phyloP scores from a whole-genome alignment of 2,888 invertebrate species.

The Xylota sylvarum region DNA sequence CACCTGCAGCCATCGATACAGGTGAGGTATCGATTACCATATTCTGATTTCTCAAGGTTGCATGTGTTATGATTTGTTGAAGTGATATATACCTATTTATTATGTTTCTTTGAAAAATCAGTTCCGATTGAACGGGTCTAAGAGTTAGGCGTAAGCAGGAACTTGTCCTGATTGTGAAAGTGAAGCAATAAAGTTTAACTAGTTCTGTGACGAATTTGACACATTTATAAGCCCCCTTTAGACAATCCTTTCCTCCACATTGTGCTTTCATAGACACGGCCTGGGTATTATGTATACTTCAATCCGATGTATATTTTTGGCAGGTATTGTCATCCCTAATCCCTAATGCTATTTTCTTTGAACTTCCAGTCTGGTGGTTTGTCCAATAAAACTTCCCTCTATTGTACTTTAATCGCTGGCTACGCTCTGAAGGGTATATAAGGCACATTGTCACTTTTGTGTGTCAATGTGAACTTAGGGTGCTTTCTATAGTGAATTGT shows the following conservation, averaged over 20 bases:
- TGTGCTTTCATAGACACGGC: not conserved
- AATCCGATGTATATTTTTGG: not conserved
- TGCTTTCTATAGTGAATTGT: not conserved
- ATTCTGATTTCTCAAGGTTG: conserved; percentile 7
- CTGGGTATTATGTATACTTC: no score
- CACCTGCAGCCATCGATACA: not conserved
- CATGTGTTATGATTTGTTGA: not conserved
- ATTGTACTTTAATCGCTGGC: not conserved
- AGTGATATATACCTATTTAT: not conserved
- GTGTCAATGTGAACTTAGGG: not conserved
- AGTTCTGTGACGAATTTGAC: no score
- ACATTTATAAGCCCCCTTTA: no score
- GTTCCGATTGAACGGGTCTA: no score
- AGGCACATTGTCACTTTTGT: not conserved
- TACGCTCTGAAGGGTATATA: not conserved
- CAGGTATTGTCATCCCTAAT: not conserved
- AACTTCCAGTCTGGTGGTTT: not conserved
- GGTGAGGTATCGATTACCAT: conserved; percentile 8
- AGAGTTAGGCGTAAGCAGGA: not conserved
- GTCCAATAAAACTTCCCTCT: not conserved
- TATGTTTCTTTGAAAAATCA: not conserved
- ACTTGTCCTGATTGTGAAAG: no score
- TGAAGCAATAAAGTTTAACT: no score
- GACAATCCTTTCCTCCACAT: not conserved
- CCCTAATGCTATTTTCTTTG: not conserved